A percentile compares a stretch with the other conserved stretches of the same genome.
Evolutionary conservation across 1,140 invertebrate species (phyloP).

Genomic region (Drosophila leontia): DNA sequence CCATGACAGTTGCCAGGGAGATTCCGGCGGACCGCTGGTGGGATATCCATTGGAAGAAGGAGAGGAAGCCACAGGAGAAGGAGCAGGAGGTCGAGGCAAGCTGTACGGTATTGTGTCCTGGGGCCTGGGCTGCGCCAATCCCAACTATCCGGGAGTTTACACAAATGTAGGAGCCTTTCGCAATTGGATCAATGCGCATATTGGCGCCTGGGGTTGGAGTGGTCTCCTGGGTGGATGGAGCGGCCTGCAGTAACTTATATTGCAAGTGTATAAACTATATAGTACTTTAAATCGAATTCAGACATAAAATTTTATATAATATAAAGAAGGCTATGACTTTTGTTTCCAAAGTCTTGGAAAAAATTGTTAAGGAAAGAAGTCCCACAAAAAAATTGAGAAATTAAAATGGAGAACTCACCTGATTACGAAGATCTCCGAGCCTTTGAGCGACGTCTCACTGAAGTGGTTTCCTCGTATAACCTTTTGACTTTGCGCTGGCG

Average conservation of each 20-base stretch:
- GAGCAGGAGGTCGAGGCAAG: conserved; percentile 55
- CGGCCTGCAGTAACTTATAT: conserved; percentile 42
- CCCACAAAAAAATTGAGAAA: neutral
- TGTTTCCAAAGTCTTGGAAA: neutral
- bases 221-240: conserved; percentile 54
- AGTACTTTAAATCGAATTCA: neutral
- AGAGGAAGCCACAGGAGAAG: neutral
- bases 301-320: neutral
- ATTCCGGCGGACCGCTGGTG: conserved; percentile 77
- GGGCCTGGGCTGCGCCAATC: conserved; percentile 86
- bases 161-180: conserved; percentile 74
- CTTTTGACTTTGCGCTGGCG: neutral
- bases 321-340: neutral
- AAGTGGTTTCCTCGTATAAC: neutral
- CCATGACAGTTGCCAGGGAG: conserved; percentile 75
- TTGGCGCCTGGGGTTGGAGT: conserved; percentile 68
- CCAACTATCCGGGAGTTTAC: conserved; percentile 86
- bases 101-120: conserved; percentile 85
- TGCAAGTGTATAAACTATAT: neutral
- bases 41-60: conserved; percentile 40
- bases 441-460: conserved; percentile 4
- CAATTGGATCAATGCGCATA: conserved; percentile 73
- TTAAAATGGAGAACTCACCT: neutral
- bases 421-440: neutral
- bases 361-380: neutral